Evolutionary conservation across 2,888 invertebrate species (phyloP).

Genomic region (Ernsta delagoae): DNA sequence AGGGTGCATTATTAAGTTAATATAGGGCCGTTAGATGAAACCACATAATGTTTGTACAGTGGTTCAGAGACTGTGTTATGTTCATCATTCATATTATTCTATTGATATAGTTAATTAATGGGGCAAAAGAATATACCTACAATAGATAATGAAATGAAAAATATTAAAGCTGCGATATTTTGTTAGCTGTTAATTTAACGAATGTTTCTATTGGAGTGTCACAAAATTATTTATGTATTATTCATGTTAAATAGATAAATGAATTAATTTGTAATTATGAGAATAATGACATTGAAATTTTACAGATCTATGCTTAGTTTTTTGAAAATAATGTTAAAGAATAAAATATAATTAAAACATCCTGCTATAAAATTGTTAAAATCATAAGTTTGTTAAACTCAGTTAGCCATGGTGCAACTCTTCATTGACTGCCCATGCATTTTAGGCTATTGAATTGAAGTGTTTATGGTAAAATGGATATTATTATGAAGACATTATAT

Average conservation of each 20-base stretch:
- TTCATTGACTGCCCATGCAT: conserved; percentile 15
- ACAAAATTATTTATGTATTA: background rate
- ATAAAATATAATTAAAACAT: no score
- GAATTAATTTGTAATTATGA: conserved; percentile 8
- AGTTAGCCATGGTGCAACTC: conserved; percentile 1
- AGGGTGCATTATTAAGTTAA: background rate
- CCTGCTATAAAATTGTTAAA: conserved; percentile 4
- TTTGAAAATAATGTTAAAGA: background rate
- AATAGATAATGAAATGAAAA: background rate
- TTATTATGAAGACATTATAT: conserved; percentile 8
- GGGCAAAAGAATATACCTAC: background rate
- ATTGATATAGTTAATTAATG: background rate
- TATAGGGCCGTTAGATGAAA: background rate
- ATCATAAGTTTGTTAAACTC: background rate
- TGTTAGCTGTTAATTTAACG: conserved; percentile 1
- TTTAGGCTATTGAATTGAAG: conserved; percentile 12
- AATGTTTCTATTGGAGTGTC: conserved; percentile 12
- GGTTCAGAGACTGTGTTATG: background rate
- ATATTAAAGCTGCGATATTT: background rate
- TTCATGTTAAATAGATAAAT: no score
- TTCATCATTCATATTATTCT: background rate
- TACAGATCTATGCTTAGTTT: background rate
- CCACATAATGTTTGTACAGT: background rate
- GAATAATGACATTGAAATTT: conserved; percentile 4
- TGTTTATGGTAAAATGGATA: conserved; percentile 13